phyloP scores from a whole-genome alignment of 1,140 invertebrate species.

The Hycleus cichorii region DNA sequence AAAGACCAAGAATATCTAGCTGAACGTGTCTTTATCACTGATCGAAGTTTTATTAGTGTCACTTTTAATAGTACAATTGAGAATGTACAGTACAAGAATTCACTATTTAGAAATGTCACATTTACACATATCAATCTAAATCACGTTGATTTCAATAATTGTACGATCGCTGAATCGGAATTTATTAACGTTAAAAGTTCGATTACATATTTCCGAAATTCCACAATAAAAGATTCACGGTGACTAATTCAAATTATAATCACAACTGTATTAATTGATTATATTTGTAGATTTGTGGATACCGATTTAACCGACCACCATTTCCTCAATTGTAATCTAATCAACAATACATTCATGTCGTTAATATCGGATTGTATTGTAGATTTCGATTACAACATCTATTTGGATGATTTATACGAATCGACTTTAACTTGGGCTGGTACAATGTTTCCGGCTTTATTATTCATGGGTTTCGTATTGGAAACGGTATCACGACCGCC shows the following conservation, averaged over 20 bases:
- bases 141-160: conserved; percentile 49
- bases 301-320: conserved; percentile 45
- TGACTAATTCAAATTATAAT: conserved; percentile 20
- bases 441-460: conserved; percentile 29
- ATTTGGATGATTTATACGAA: conserved; percentile 33
- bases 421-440: conserved; percentile 35
- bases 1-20: conserved; percentile 39
- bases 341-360: conserved; percentile 44
- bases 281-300: conserved; percentile 44
- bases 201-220: conserved; percentile 47
- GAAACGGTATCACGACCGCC: conserved; percentile 28
- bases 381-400: conserved; percentile 42
- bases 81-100: conserved; percentile 43
- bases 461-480: conserved; percentile 29
- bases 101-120: conserved; percentile 36
- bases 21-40: conserved; percentile 30
- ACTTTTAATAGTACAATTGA: conserved; percentile 43
- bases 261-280: neutral
- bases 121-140: conserved; percentile 47
- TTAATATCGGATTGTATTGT: conserved; percentile 34
- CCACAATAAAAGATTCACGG: conserved; percentile 44
- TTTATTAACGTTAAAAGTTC: conserved; percentile 48
- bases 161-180: conserved; percentile 45
- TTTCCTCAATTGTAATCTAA: conserved; percentile 43
- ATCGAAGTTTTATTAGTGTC: conserved; percentile 26